Evolutionary conservation across 2,888 invertebrate species (phyloP), one percentile per base, ranked within the genome.

Genomic region (Caenorhabditis becei): DNA sequence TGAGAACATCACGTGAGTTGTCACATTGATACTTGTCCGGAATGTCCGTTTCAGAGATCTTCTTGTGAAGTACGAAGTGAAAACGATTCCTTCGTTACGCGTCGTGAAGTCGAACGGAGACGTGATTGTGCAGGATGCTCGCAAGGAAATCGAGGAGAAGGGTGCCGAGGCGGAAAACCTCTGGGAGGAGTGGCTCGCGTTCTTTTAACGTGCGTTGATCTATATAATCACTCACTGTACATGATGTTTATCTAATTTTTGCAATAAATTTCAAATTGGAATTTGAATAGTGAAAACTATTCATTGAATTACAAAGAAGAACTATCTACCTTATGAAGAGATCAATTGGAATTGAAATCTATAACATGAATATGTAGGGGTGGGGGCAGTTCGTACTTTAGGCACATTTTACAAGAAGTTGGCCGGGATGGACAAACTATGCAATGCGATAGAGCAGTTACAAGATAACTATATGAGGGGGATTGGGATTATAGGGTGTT

Each of bases 81-180:
- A 89, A 59, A 89, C 90, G 4, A 92, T 93, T 67, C 93, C 93
- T 16, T 90, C 92, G 26, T 88, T 93, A 54, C 86, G 92, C n/a
- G 88, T 93, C 5, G 84, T 93, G n/a, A 91, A 91, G 77, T 91
- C 91, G 26, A 90, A 92, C 83, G 93, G 93, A n/a, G 89, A 90
- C 20, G 88, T 92, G 1, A 89, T 92, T 24, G 91, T 92, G 1
- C 83, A 86, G 23, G 92, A 91, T 74, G 93, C 92, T 5, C 88
- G 93, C 18, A 91, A 91, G 53, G 92, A 93, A 63, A 91, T 93
- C n/a, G 91, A 91, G 65, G 81, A 86, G 18, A 82, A 84, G 24
- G 85, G 85, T 35, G 18, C 41, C 11, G 77, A 83, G 7, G 41
- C 85, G n/a, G 83, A 83, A n/a, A 78, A 58, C 0, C 74, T 87